Evolutionary conservation across 1,140 invertebrate species (phyloP).

Genomic region (Drosophila varians): DNA sequence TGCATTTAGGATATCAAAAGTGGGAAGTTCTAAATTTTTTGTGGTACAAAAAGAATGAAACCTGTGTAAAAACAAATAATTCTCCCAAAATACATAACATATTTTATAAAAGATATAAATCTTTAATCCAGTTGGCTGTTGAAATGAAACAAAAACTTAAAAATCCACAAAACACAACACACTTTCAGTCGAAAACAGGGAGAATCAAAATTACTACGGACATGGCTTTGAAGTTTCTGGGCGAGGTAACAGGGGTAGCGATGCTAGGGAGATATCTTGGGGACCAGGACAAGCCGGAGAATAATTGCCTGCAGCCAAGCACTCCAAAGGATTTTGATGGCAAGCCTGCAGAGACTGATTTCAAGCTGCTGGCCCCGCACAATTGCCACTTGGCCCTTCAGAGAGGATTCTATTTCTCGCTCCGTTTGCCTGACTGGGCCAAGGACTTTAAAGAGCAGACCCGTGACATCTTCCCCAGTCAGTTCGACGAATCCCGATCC

Average conservation of each 20-base stretch:
- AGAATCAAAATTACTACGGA: background rate
- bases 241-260: constrained; percentile 10
- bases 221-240: constrained; percentile 6
- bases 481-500: background rate
- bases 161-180: background rate
- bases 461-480: constrained; percentile 14
- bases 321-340: background rate
- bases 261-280: constrained; percentile 15
- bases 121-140: background rate
- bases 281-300: constrained; percentile 9
- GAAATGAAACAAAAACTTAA: background rate
- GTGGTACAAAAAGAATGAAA: background rate
- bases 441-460: constrained; percentile 30
- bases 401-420: constrained; percentile 43
- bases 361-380: background rate
- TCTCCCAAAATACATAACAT: too few species aligned
- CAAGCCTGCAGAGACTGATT: background rate
- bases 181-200: background rate
- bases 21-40: background rate
- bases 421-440: constrained; percentile 56
- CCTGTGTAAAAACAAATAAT: background rate
- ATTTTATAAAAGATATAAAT: too few species aligned
- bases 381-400: constrained; percentile 30
- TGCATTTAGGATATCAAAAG: too few species aligned
- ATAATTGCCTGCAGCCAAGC: background rate